Base-by-base conservation (phyloP, 2,113 vertebrate genomes). In the Neopipo cinnamomea region DNA sequence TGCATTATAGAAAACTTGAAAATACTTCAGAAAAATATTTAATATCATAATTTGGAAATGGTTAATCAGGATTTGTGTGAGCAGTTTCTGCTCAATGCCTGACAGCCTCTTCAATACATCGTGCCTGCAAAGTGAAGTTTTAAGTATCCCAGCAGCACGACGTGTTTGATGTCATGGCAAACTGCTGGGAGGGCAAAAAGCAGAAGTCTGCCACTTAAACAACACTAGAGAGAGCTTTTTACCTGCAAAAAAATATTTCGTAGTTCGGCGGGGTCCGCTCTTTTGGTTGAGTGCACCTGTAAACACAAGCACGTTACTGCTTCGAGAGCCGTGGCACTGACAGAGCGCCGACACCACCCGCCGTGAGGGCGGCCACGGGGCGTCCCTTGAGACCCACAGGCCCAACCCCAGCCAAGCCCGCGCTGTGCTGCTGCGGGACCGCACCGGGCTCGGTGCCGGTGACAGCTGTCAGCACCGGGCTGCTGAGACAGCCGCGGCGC, bases 221-320 rank as follows among this genome's bases (percentile, higher is more conserved):
- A 35, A 46, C 73, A 16, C 14, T 1, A 72, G n/a, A 47, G 28
- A 86, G 55, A 33, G 46, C 58, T 46, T 77, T 98, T 98, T 98
- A 99, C 99, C 99, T 99, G 98, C 61, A 99, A 97, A 95, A 99
- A 99, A 95, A 99, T 98, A 95, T 52, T 97, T 96, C 98, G 99
- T 74, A 99, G 98, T 67, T 99, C 98, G 90, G 97, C 97, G 31
- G 99, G 98, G 97, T 99, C 99, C 30, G 98, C 99, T 98, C 99
- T 97, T 98, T 98, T 99, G 75, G 98, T 99, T 41, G 97, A 97
- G 59, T 99, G 99, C 96, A 99, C 98, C 99, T 99, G 95, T 61
- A 95, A 98, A 93, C 8, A 95, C 44, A 63, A 44, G 11, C 8
- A 59, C 52, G 94, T 97, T 85, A 97, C 85, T 78, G 53, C 62